Evolutionary conservation across 2,888 invertebrate species (phyloP).

Genomic region (Rosalia funebris): DNA sequence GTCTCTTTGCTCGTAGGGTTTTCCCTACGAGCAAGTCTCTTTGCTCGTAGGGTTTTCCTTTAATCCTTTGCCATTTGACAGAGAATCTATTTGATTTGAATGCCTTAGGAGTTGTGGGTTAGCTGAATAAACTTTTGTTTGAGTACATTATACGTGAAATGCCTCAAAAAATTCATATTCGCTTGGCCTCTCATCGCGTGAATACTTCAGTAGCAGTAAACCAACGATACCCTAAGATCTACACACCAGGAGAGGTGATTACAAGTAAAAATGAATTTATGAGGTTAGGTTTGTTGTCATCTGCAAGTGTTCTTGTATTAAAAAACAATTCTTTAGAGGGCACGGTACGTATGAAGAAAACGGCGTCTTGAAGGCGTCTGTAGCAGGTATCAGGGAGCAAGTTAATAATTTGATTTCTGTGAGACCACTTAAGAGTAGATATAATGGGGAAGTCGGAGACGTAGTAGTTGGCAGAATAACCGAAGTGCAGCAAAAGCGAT

Average conservation of each 20-base stretch:
- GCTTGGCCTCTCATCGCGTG: slow-evolving; percentile 73
- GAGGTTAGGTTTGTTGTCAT: slow-evolving; percentile 68
- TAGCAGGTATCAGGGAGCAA: slow-evolving; percentile 93
- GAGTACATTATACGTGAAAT: too few species aligned
- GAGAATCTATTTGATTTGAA: too few species aligned
- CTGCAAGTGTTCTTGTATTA: slow-evolving; percentile 4
- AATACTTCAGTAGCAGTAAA: slow-evolving; percentile 69
- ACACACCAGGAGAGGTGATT: slow-evolving; percentile 89
- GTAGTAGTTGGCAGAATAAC: slow-evolving; percentile 94
- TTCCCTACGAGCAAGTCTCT: too few species aligned
- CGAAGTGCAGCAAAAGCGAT: slow-evolving; percentile 92
- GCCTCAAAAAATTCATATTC: slow-evolving; percentile 67
- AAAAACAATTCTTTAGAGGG: slow-evolving; percentile 80
- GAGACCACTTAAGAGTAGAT: slow-evolving; percentile 89
- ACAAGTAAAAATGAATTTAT: slow-evolving; percentile 85
- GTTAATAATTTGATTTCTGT: slow-evolving; percentile 96
- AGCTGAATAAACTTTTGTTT: too few species aligned
- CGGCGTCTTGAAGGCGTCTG: slow-evolving; percentile 87
- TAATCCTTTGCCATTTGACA: too few species aligned
- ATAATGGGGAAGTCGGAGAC: slow-evolving; percentile 94
- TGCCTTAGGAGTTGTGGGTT: too few species aligned
- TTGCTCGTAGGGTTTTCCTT: too few species aligned
- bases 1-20: too few species aligned
- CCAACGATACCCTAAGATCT: slow-evolving; percentile 73
- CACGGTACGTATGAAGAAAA: slow-evolving; percentile 95